Conservation (phyloP, 2,888 invertebrate genomes). For the Apodemia zela region DNA sequence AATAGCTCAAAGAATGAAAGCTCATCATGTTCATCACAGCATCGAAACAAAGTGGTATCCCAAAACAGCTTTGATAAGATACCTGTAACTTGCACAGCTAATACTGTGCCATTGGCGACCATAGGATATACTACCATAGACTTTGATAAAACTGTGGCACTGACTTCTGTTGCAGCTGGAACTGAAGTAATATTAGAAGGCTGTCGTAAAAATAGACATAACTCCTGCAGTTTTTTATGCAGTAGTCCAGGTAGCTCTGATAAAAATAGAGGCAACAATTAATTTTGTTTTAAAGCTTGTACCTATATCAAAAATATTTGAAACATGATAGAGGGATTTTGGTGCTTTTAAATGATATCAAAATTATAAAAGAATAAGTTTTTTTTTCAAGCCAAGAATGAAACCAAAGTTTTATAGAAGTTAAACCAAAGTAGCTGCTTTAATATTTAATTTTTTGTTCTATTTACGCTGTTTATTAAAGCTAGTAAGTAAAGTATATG, state of each 20-base stretch:
- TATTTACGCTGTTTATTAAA: neutral
- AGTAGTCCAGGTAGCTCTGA: slow-evolving; percentile 60
- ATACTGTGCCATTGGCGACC: slow-evolving; percentile 80
- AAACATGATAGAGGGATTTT: neutral
- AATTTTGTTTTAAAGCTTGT: slow-evolving; percentile 17
- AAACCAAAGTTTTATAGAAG: slow-evolving; percentile 21
- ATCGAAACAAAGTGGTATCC: slow-evolving; percentile 52
- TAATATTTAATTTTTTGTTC: slow-evolving; percentile 2
- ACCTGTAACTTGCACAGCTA: slow-evolving; percentile 34
- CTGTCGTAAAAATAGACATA: slow-evolving; percentile 89
- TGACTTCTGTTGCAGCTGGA: slow-evolving; percentile 88
- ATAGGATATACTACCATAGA: slow-evolving; percentile 95
- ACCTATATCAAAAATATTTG: neutral
- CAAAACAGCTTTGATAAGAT: slow-evolving; percentile 58
- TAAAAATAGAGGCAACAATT: slow-evolving; percentile 39
- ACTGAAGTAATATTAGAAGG: slow-evolving; percentile 86
- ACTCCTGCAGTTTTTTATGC: slow-evolving; percentile 84
- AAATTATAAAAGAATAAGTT: neutral
- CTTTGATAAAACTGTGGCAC: slow-evolving; percentile 94
- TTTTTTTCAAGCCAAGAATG: slow-evolving; percentile 13
- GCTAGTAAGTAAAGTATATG: neutral
- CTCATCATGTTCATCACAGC: slow-evolving; percentile 50
- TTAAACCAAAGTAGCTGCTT: slow-evolving; percentile 19
- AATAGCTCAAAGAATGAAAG: slow-evolving; percentile 57
- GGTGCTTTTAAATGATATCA: slow-evolving; percentile 8